phyloP scores from a whole-genome alignment of 64 coral and sea anemone species.

The Porites lutea region DNA sequence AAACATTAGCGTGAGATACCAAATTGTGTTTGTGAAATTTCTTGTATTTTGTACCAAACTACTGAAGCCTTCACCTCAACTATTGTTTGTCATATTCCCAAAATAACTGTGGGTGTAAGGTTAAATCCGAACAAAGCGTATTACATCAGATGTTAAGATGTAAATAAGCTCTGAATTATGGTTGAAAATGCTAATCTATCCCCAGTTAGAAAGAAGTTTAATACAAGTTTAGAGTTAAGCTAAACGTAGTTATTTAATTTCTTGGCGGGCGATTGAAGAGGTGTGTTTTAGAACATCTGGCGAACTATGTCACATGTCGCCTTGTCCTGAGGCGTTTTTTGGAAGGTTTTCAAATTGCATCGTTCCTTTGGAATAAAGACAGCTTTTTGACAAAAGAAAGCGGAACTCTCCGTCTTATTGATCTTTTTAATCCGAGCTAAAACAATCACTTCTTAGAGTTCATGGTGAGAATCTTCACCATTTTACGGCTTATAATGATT shows the following conservation, averaged over 20 bases:
- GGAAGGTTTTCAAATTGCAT: too few relatives aligned
- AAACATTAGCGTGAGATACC: not conserved
- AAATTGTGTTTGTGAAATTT: not conserved
- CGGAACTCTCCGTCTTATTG: too few relatives aligned
- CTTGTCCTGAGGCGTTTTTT: not conserved
- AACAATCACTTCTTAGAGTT: not conserved
- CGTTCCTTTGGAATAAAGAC: too few relatives aligned
- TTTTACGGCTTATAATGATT: not conserved
- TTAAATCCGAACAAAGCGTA: not conserved
- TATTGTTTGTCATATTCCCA: constrained; percentile 40
- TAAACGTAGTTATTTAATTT: not conserved
- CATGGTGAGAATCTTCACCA: not conserved
- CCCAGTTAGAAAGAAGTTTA: not conserved
- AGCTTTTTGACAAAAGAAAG: too few relatives aligned
- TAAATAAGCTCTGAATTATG: not conserved
- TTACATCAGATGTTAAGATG: not conserved
- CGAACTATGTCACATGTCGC: not conserved
- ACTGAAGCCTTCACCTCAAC: not conserved
- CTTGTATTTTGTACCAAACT: not conserved
- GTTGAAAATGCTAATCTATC: not conserved
- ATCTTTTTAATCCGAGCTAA: not conserved
- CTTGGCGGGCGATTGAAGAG: not conserved
- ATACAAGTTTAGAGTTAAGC: too few relatives aligned
- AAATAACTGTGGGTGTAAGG: constrained; percentile 8
- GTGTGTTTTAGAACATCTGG: not conserved